Percentiles rank a stretch among this genome's conserved stretches.
These are phyloP conservation scores for Pararge aegeria DNA, from an alignment of 1,140 invertebrate species.

Conservation along the genomic window DNA sequence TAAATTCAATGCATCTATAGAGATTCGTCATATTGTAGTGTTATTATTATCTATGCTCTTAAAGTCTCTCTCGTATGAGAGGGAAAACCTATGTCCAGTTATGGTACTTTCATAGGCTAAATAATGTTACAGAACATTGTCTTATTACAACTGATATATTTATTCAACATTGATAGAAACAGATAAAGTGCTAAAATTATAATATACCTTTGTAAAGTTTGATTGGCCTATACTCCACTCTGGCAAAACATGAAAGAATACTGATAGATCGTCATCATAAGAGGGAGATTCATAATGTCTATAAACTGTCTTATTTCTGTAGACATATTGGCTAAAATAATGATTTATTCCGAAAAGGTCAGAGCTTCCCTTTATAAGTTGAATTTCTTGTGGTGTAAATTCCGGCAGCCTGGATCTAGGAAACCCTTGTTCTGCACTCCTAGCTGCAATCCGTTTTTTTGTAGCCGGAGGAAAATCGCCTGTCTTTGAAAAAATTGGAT, in stretches of 20 bases:
- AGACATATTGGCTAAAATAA: slow-evolving; percentile 48
- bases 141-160: no score
- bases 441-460: slow-evolving; percentile 75
- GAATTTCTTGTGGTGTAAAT: slow-evolving; percentile 55
- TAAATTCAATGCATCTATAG: no score
- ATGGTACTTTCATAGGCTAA: no score
- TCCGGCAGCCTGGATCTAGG: slow-evolving; percentile 61
- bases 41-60: no score
- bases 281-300: slow-evolving; percentile 30
- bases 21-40: no score
- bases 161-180: no score
- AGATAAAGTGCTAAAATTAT: no score
- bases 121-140: no score
- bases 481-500: slow-evolving; percentile 80
- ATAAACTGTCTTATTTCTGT: not conserved
- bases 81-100: no score
- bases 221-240: slow-evolving; percentile 7
- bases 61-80: no score
- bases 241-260: slow-evolving; percentile 5
- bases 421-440: slow-evolving; percentile 72
- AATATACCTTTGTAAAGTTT: not conserved
- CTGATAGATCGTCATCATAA: slow-evolving; percentile 37
- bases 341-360: slow-evolving; percentile 83
- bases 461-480: slow-evolving; percentile 82
- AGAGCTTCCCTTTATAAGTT: slow-evolving; percentile 56